A percentile compares a stretch with the other conserved stretches of the same genome.
phyloP scores from a whole-genome alignment of 2,113 vertebrate genomes.

The Chunga burmeisteri region DNA sequence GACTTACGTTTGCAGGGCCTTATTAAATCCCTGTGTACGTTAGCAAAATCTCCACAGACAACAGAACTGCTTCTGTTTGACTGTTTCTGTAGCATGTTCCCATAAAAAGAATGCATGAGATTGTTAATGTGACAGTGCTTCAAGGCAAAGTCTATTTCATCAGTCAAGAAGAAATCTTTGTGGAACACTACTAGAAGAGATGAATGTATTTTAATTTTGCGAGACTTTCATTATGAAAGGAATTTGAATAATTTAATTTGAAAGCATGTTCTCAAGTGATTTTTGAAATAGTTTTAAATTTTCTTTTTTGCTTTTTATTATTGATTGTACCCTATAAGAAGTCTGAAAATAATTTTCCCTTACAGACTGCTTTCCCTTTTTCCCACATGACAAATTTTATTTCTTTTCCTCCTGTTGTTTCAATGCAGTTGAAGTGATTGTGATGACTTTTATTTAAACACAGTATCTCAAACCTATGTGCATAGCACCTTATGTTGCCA shows the following conservation, averaged over 20 bases:
- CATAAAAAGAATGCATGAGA: constrained; percentile 19
- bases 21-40: not conserved
- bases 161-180: constrained; percentile 32
- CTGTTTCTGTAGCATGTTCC: not conserved
- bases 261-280: constrained; percentile 7
- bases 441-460: not conserved
- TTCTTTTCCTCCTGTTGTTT: not conserved
- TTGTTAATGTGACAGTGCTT: constrained; percentile 26
- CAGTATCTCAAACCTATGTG: not conserved
- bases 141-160: constrained; percentile 14
- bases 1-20: not conserved
- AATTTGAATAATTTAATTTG: constrained; percentile 44
- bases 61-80: not conserved
- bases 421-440: not conserved
- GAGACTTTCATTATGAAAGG: not conserved
- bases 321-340: not conserved
- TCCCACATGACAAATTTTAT: not conserved
- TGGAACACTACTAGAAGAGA: constrained; percentile 7
- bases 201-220: constrained; percentile 37
- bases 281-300: not conserved
- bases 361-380: not conserved
- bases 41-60: constrained; percentile 1
- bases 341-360: not conserved
- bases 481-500: not conserved
- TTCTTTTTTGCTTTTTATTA: not conserved